These are phyloP conservation scores for Oryzias javanicus DNA, from an alignment of 2,113 vertebrate genomes.

Conservation along the genomic window DNA sequence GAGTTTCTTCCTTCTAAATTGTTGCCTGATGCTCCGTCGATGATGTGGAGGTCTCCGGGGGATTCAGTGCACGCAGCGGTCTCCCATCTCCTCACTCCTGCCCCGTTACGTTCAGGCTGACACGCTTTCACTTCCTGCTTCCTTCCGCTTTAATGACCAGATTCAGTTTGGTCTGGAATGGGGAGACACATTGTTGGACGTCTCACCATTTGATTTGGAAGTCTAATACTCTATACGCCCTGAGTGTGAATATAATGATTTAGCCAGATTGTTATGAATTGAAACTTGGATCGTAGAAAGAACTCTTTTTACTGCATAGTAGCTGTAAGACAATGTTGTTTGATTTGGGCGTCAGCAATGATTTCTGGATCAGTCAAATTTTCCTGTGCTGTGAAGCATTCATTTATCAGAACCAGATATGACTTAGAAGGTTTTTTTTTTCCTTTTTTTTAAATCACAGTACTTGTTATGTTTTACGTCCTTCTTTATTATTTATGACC, in stretches of 20 bases:
- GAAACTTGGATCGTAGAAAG: background rate
- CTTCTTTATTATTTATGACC: background rate
- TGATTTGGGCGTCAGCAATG: slow-evolving; percentile 32
- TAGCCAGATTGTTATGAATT: background rate
- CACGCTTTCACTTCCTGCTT: slow-evolving; percentile 30
- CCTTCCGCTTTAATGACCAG: slow-evolving; percentile 33
- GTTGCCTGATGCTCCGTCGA: slow-evolving; percentile 62
- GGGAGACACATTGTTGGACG: slow-evolving; percentile 14
- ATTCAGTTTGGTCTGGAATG: slow-evolving; percentile 23
- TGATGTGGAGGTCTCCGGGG: slow-evolving; percentile 48
- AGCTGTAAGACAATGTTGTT: slow-evolving; percentile 29
- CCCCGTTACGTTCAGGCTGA: slow-evolving; percentile 15
- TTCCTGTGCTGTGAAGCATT: slow-evolving; percentile 45
- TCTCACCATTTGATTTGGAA: background rate
- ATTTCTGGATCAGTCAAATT: slow-evolving; percentile 28
- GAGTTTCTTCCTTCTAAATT: slow-evolving; percentile 57
- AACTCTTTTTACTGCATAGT: slow-evolving; percentile 7
- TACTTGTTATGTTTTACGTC: slow-evolving; percentile 3
- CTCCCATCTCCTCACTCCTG: slow-evolving; percentile 24
- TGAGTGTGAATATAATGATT: slow-evolving; percentile 6
- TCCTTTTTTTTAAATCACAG: slow-evolving; percentile 17
- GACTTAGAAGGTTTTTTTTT: background rate
- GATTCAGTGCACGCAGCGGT: slow-evolving; percentile 24
- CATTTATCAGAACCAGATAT: slow-evolving; percentile 30
- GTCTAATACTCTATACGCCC: slow-evolving; percentile 17